phyloP scores from a whole-genome alignment of 2,888 invertebrate species.

The Synergus itoensis region DNA sequence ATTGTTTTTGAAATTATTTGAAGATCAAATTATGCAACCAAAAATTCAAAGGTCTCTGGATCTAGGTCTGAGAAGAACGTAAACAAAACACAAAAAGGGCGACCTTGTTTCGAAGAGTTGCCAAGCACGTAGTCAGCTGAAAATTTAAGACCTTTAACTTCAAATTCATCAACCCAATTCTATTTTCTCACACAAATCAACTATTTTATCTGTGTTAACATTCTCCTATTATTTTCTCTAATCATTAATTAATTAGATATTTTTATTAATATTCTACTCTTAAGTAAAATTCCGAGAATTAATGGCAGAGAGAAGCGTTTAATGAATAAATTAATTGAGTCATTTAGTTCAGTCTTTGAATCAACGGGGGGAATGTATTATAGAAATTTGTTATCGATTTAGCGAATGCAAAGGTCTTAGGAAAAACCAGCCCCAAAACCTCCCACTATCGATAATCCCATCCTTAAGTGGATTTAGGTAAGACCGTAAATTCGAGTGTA shows the following conservation, averaged over 20 bases:
- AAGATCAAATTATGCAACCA: background rate
- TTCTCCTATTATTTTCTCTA: no score
- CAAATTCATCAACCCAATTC: background rate
- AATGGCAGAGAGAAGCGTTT: background rate
- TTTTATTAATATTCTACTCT: background rate
- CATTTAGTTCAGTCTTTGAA: background rate
- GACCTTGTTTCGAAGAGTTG: slow-evolving; percentile 3
- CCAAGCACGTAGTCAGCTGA: background rate
- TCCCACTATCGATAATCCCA: background rate
- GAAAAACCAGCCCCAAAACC: background rate
- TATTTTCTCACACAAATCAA: background rate
- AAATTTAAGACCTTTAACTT: background rate
- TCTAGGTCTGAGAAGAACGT: background rate
- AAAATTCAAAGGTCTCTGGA: background rate
- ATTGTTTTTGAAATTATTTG: background rate
- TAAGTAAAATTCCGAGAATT: background rate
- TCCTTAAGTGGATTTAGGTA: slow-evolving; percentile 9
- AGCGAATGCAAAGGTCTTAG: background rate
- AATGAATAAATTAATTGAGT: background rate
- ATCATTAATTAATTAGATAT: background rate
- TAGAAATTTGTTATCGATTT: background rate
- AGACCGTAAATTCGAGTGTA: slow-evolving; percentile 15
- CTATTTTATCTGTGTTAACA: no score
- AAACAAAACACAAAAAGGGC: slow-evolving; percentile 23
- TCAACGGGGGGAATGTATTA: background rate